Base-by-base conservation (phyloP, 2,113 vertebrate genomes). In the Hassar affinis region DNA sequence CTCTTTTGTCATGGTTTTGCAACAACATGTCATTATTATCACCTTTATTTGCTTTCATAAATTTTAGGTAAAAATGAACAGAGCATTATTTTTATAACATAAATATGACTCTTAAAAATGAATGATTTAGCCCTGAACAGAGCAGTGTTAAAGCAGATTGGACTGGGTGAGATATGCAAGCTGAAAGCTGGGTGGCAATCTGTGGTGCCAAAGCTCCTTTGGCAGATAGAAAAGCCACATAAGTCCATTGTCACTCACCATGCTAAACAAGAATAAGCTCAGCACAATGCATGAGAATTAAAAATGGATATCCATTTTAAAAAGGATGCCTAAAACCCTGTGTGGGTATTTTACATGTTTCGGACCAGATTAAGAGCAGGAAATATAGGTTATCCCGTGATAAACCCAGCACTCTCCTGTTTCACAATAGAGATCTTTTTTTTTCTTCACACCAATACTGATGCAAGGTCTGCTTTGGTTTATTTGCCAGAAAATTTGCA, bases 351-450 rank as follows among this genome's bases (percentile, higher is more conserved):
- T 33, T 87, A 91, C 87, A 89, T 77, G 88, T 87, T 91, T 90
- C 83, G 87, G 84, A 81, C 83, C 80, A 69, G 92, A 93, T 94
- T 93, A 94, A 86, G 27, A 59, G 49, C 18, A 20, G 47, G 52
- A 88, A 90, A 93, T 90, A 86, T 92, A 93, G 93, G 92, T 93
- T 93, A 93, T 90, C 90, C 88, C 85, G 85, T 79, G 88, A 91
- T 92, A 89, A 77, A 82, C 54, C 47, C 66, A 85, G 84, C 27
- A 20, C 59, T 75, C 27, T 79, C 83, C 81, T 75, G 62, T 85
- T 69, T 83, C 22, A 76, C 38, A 68, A 79, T 68, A 38, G 33
- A 76, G 35, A 52, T 61, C 42, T 42, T 56, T 72, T 85, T 25
- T 64, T 56, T 47, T 82, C 17, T 59, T 38, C 6, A 83, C 42